A percentile compares a stretch with the other conserved stretches of the same genome.
These are phyloP conservation scores for Jaculus jaculus DNA, from an alignment of 2,113 vertebrate genomes.

Conservation along the genomic window DNA sequence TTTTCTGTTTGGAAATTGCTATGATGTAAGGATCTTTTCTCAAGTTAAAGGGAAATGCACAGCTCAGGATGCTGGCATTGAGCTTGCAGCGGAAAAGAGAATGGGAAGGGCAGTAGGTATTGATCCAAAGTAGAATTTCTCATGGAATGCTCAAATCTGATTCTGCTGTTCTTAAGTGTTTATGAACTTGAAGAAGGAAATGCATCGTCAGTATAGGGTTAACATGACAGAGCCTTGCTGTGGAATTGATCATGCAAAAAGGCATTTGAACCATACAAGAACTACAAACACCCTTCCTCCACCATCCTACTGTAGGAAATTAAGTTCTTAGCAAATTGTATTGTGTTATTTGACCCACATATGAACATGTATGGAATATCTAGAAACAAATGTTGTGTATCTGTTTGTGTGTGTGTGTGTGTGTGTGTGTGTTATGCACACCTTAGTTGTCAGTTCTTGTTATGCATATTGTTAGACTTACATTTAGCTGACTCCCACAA, in stretches of 20 bases:
- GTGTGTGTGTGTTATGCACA: neutral
- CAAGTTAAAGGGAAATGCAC: slow-evolving; percentile 1
- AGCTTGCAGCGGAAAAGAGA: neutral
- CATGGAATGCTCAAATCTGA: neutral
- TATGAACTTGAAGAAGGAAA: neutral
- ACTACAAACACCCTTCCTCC: neutral
- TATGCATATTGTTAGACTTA: slow-evolving; percentile 36
- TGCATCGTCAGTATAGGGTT: neutral
- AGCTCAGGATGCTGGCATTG: neutral
- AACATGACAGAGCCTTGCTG: neutral
- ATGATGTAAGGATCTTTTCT: neutral
- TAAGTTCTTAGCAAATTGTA: neutral
- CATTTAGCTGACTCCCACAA: slow-evolving; percentile 63
- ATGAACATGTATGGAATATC: neutral
- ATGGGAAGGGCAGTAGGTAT: neutral
- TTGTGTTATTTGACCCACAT: neutral
- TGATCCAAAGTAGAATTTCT: neutral
- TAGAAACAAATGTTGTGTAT: neutral
- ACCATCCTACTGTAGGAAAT: neutral
- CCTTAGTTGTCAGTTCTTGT: slow-evolving; percentile 25
- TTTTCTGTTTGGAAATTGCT: neutral
- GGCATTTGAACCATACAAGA: neutral
- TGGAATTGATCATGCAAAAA: neutral
- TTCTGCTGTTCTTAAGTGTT: neutral
- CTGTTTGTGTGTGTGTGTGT: neutral